Evolutionary conservation across 1,140 invertebrate genomes (phyloP).

Genomic region (Lamellibrachia luymesi): DNA sequence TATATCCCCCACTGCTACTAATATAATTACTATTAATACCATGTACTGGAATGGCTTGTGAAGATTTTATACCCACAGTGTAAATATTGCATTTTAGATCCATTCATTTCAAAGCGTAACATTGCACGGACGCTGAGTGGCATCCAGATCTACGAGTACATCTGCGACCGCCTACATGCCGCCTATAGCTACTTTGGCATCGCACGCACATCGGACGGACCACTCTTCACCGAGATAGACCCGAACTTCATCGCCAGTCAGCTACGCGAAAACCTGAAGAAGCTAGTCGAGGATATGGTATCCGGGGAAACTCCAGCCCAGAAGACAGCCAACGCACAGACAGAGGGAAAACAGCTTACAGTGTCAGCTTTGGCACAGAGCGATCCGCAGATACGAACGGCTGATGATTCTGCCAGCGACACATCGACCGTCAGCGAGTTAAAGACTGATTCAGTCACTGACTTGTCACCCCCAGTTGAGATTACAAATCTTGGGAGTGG

Average conservation of each 20-base stretch:
- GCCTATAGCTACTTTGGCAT: constrained; percentile 59
- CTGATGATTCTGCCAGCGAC: background rate
- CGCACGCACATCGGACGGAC: constrained; percentile 44
- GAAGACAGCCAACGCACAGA: constrained; percentile 2
- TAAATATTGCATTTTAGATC: constrained; percentile 51
- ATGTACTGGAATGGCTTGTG: background rate
- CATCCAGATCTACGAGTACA: constrained; percentile 57
- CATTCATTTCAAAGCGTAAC: constrained; percentile 58
- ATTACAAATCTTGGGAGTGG: background rate
- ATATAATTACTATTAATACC: background rate
- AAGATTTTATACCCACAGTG: background rate
- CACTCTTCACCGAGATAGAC: constrained; percentile 36
- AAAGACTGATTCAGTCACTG: background rate
- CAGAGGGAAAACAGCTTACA: background rate
- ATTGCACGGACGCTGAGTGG: constrained; percentile 56
- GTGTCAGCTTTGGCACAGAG: background rate
- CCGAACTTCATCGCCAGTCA: background rate
- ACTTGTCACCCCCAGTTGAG: background rate
- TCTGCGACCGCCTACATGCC: constrained; percentile 54
- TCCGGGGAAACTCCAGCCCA: background rate
- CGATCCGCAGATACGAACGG: background rate
- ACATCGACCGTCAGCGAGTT: background rate
- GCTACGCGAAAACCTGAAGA: background rate
- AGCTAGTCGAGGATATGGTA: background rate
- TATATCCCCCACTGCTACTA: background rate